Base-by-base conservation (phyloP, 2,888 invertebrate species). In the Melinaea menophilus region DNA sequence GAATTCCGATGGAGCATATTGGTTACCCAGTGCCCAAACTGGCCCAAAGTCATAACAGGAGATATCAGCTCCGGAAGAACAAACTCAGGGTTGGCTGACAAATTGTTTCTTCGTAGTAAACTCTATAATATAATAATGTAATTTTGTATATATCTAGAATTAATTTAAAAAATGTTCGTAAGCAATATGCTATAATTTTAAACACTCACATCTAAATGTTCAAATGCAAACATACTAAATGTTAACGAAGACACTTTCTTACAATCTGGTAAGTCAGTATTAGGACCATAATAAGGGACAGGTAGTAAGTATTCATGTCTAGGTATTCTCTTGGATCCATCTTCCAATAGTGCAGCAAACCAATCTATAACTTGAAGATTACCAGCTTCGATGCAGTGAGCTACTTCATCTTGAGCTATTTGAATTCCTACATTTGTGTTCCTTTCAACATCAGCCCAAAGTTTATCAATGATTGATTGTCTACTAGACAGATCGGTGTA, bases 351-450 rank as follows among this genome's bases (percentile, higher is more conserved):
- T 58, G 93, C 87, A 70, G 93, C 93, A 80, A 94, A 94, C 76
- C 95, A 92, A 79, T 96, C 94, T 72, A 94, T 88, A 58, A 93
- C 91, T 35, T 92, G 92, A n/a, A 95, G 79, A 41, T 93, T 92
- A 2, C 93, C 94, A 41, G 93, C 93, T 73, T 92, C 91, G 5
- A 93, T 72, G 79, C 96, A 96, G 78, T 94, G 92, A 22, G 22
- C 22, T 22, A 22, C 22, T 4, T 91, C 82, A 82, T 95, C 93
- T 56, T 91, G 85, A 67, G 92, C 91, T 58, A 94, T 85, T 71
- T 92, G 85, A 55, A 91, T 85, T 70, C 93, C 93, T 33, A 95
- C 80, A 84, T 94, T 93, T 41, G 92, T 90, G 51, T 93, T 93
- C 65, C 91, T 91, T 74, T 92, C 91, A 47, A 94, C 76, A 13